Percentiles rank a stretch among this genome's conserved stretches.
phyloP scores from a whole-genome alignment of 2,113 vertebrate genomes.

The Balaenoptera acutorostrata region DNA sequence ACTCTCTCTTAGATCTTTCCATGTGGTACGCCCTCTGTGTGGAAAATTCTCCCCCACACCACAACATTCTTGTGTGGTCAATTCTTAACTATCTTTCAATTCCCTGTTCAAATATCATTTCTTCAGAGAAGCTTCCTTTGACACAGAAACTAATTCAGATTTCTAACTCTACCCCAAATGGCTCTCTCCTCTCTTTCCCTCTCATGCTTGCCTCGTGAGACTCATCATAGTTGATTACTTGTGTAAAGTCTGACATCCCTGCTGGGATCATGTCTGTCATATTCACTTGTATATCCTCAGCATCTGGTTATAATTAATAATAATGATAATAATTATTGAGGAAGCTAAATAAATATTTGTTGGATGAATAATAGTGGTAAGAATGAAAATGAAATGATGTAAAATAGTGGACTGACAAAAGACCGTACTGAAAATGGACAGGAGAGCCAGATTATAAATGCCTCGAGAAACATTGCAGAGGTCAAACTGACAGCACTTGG shows the following conservation, averaged over 20 bases:
- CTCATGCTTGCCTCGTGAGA: not conserved
- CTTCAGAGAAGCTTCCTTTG: not conserved
- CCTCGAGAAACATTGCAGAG: not conserved
- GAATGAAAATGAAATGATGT: conserved; percentile 4
- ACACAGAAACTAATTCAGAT: not conserved
- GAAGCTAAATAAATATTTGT: not conserved
- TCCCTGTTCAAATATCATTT: not conserved
- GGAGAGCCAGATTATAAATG: not conserved
- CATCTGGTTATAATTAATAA: not conserved
- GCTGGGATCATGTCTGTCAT: conserved; percentile 1
- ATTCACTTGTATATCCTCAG: not conserved
- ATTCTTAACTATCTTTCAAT: not conserved
- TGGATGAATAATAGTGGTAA: not conserved
- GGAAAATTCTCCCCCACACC: not conserved
- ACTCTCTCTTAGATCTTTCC: not conserved
- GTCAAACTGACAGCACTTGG: not conserved
- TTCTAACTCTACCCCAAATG: not conserved
- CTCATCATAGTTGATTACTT: not conserved
- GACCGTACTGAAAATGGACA: not conserved
- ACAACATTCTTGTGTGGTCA: not conserved
- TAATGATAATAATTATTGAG: not conserved
- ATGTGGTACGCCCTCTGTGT: not conserved
- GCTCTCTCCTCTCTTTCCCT: not conserved
- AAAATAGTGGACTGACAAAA: not conserved
- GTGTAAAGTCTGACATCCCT: not conserved